A percentile compares a stretch with the other conserved stretches of the same genome.
Conservation (phyloP, 35 echinoderm and acorn worm species). For the Heliocidaris tuberculata region DNA sequence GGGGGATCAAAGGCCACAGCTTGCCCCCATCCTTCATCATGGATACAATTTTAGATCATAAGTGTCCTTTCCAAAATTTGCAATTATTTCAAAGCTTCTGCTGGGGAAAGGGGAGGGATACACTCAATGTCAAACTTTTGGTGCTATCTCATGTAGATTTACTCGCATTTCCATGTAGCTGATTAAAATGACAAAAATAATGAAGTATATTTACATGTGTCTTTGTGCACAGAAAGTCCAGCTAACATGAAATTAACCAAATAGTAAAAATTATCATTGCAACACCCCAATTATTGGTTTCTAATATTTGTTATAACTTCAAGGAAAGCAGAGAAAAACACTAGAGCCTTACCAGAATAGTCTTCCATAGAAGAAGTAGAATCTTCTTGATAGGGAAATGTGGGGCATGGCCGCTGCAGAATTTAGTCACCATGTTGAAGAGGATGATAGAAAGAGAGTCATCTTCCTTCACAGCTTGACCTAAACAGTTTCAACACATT, state of each 20-base stretch:
- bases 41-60: too few species aligned
- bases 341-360: slow-evolving; percentile 71
- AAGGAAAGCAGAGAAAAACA: neutral
- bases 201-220: too few species aligned
- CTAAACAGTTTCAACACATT: slow-evolving; percentile 1
- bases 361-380: slow-evolving; percentile 87
- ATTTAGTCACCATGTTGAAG: slow-evolving; percentile 97
- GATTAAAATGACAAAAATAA: too few species aligned
- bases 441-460: slow-evolving; percentile 89
- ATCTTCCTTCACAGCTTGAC: slow-evolving; percentile 76
- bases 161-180: neutral
- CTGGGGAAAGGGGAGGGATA: neutral
- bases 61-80: too few species aligned
- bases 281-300: neutral
- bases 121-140: neutral
- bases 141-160: neutral
- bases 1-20: too few species aligned
- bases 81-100: too few species aligned
- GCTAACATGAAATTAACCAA: too few species aligned
- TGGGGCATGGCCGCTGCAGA: slow-evolving; percentile 96
- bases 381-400: slow-evolving; percentile 99
- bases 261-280: too few species aligned
- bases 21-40: too few species aligned
- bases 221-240: too few species aligned
- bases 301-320: neutral